Base-by-base conservation (phyloP, 2,888 invertebrate genomes). In the Polietes domitor region DNA sequence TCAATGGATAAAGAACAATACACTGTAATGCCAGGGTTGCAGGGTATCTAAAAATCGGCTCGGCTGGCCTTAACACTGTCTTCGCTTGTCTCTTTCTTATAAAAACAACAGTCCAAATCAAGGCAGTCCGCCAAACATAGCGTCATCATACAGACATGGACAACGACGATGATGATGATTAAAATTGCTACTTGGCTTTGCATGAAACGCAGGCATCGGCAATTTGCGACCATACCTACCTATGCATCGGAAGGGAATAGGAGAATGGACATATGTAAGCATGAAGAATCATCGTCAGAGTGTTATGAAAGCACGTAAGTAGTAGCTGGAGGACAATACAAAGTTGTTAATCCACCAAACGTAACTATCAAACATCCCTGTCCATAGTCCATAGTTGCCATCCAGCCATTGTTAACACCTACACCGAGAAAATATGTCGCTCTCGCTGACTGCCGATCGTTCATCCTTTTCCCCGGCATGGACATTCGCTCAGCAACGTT, bases 301-400 rank as follows among this genome's bases (percentile, higher is more conserved):
- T 79, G 81, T 84, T 84, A 84, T 79, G 81, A 84, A 79, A 81
- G 84, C 78, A 84, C 81, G 78, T 81, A 68, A 78, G 71, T 63
- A 50, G 61, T 76, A 75, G 70, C 68, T 74, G 55, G 80, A 72
- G 81, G 78, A 84, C 84, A 84, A 78, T 79, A 61, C 61, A 73
- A 76, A 79, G 41, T 84, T 84, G 81, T 78, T 76, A 84, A 84
- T 84, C 75, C 84, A 84, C 76, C 84, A 78, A 81, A 78, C 73
- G 78, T 81, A 84, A 81, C 76, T 65, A 80, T 70, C 24, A 71
- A 77, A 80, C 73, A 58, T 68, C 55, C 24, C 55, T 24, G 21
- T 24, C 7, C 7, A 5, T 32, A 32, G 32, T 37, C 21, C 17
- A 55, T 2, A 55, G 19, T 50, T 21, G 24, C 15, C 15, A n/a